Percentiles rank a stretch among this genome's conserved stretches.
phyloP scores from a whole-genome alignment of 2,113 vertebrate genomes.

The Chloropsis cyanopogon region DNA sequence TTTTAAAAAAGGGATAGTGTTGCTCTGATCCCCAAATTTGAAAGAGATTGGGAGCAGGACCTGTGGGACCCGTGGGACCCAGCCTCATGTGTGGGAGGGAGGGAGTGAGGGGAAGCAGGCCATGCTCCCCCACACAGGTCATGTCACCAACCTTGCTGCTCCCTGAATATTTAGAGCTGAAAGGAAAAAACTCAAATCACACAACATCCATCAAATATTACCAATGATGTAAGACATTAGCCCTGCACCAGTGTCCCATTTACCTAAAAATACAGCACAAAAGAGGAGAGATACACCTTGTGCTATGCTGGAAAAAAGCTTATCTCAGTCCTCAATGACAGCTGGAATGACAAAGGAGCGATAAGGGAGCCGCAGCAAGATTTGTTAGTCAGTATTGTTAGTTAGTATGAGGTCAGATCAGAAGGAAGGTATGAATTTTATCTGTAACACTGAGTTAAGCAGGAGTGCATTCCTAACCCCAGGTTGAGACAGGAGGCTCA shows the following conservation, averaged over 20 bases:
- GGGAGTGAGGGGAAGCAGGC: background rate
- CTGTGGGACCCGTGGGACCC: background rate
- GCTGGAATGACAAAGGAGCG: conserved; percentile 8
- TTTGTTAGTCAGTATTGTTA: background rate
- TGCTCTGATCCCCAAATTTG: background rate
- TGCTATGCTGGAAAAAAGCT: background rate
- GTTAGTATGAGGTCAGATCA: background rate
- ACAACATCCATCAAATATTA: background rate
- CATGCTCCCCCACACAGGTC: background rate
- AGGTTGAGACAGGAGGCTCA: accelerated
- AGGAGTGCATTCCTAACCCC: background rate
- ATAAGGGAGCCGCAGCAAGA: conserved; percentile 13
- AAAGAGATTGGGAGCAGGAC: background rate
- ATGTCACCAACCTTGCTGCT: background rate
- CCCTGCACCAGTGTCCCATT: background rate
- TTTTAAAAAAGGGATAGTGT: background rate
- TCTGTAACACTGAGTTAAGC: background rate
- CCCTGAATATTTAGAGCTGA: background rate
- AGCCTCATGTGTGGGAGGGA: background rate
- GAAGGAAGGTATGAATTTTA: background rate
- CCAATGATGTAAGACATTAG: accelerated
- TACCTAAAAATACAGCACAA: background rate
- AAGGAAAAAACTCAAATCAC: background rate
- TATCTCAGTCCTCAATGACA: conserved; percentile 23
- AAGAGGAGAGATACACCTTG: background rate